A percentile compares a stretch with the other conserved stretches of the same genome.
Evolutionary conservation across 2,888 invertebrate genomes (phyloP).

Genomic region (Drosophila koepferae): DNA sequence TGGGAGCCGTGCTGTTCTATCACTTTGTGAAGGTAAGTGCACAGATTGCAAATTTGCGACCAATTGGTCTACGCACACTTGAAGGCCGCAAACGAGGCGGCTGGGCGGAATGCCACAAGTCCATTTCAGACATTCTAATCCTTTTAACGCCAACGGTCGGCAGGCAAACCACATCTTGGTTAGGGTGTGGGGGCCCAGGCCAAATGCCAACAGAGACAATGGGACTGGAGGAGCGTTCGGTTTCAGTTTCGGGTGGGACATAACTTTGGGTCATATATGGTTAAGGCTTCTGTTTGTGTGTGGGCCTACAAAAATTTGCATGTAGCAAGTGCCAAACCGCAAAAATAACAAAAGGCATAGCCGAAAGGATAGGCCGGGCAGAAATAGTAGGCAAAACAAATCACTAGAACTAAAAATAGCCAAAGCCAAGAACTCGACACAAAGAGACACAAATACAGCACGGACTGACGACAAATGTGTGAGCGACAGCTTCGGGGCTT

Average conservation of each 20-base stretch:
- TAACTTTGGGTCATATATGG: conserved; percentile 47
- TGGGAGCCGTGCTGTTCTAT: conserved; percentile 92
- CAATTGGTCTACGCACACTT: conserved; percentile 23
- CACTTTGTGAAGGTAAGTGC: conserved; percentile 92
- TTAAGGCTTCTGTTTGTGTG: conserved; percentile 23
- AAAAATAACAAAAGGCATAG: conserved; percentile 63
- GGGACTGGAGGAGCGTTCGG: conserved; percentile 36
- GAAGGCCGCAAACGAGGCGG: conserved; percentile 8
- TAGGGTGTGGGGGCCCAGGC: conserved; percentile 9
- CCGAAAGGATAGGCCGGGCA: conserved; percentile 28
- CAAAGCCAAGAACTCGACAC: conserved; percentile 43
- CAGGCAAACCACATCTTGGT: conserved; percentile 38
- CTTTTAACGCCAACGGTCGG: conserved; percentile 57
- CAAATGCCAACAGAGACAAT: conserved; percentile 31
- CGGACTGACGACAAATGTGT: conserved; percentile 42
- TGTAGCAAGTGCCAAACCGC: conserved; percentile 76
- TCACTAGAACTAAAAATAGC: conserved; percentile 74
- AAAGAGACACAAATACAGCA: conserved; percentile 14
- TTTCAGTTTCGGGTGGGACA: conserved; percentile 59
- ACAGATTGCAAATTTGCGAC: background rate
- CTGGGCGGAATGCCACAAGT: conserved; percentile 49
- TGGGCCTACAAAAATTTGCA: conserved; percentile 60
- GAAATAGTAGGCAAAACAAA: conserved; percentile 66
- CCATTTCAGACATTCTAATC: conserved; percentile 69
- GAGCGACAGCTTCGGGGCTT: conserved; percentile 41